Percentiles rank a stretch among this genome's conserved stretches.
These are phyloP conservation scores for Scortum barcoo DNA, from an alignment of 2,113 vertebrate genomes.

Conservation along the genomic window DNA sequence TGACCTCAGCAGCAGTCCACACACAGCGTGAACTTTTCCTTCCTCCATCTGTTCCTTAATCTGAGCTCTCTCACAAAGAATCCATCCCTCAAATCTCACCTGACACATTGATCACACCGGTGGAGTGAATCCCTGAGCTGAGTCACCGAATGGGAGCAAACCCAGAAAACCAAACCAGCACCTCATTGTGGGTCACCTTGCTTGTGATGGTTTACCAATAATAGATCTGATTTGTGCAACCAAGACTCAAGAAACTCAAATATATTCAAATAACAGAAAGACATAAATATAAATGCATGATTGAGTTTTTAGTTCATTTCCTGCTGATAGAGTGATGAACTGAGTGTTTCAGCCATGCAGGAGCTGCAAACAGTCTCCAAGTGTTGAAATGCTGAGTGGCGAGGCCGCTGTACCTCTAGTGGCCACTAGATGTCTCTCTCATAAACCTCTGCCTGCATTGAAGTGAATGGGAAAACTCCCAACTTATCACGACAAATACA, in stretches of 20 bases:
- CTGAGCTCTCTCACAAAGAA: no score
- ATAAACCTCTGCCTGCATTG: neutral
- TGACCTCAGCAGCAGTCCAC: constrained; percentile 8
- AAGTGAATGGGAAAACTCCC: neutral
- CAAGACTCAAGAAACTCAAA: no score
- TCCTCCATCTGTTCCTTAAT: neutral
- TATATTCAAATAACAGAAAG: no score
- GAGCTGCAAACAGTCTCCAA: neutral
- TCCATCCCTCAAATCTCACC: neutral
- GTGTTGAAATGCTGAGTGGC: neutral
- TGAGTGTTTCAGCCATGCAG: neutral
- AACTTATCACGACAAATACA: neutral
- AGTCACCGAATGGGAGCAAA: no score
- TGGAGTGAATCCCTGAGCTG: neutral
- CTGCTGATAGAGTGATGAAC: no score
- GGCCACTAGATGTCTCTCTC: neutral
- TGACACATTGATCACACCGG: neutral
- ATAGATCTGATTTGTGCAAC: no score
- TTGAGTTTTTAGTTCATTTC: no score
- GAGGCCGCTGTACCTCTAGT: neutral
- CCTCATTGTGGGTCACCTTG: no score
- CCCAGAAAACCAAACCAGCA: no score
- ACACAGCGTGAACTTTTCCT: neutral
- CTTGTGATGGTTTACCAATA: no score
- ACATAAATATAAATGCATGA: no score